Percentiles rank a stretch among this genome's conserved stretches.
These are phyloP conservation scores for Bubo scandiacus DNA, from an alignment of 2,113 vertebrate genomes.

Conservation along the genomic window DNA sequence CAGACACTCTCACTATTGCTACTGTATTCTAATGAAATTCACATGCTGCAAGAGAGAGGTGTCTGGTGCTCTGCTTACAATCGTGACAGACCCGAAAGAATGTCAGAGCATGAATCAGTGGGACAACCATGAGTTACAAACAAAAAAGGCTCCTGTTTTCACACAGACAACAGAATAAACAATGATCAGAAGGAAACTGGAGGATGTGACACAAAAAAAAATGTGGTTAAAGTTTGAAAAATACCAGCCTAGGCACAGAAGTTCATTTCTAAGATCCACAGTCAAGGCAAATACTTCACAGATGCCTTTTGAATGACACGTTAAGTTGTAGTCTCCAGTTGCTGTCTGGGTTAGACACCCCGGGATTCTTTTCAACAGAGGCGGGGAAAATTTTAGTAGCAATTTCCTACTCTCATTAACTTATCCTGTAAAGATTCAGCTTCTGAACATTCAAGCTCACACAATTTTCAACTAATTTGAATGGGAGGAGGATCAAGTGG, in stretches of 20 bases:
- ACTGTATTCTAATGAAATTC: conserved; percentile 17
- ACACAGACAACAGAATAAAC: conserved; percentile 46
- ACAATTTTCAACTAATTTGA: conserved; percentile 21
- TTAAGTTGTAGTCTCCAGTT: conserved; percentile 54
- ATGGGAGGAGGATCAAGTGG: conserved; percentile 5
- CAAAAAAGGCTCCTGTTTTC: conserved; percentile 60
- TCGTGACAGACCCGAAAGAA: conserved; percentile 1
- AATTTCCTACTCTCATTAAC: conserved; percentile 48
- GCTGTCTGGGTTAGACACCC: conserved; percentile 56
- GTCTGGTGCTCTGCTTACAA: conserved; percentile 29
- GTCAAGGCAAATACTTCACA: conserved; percentile 56
- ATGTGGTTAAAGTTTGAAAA: conserved; percentile 61
- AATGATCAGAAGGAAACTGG: conserved; percentile 58
- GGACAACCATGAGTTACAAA: conserved; percentile 17
- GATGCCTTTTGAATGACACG: conserved; percentile 63
- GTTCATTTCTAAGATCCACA: conserved; percentile 52
- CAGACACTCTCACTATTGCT: conserved; percentile 51
- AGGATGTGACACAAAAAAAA: conserved; percentile 51
- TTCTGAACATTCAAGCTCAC: conserved; percentile 8
- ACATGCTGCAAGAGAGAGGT: conserved; percentile 28
- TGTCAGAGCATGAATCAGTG: conserved; percentile 58
- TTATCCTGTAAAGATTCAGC: not conserved
- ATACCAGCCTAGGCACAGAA: conserved; percentile 59
- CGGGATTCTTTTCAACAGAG: conserved; percentile 58
- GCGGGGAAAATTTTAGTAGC: conserved; percentile 44